phyloP scores from a whole-genome alignment of 2,797 vertebrate genomes.

The Leptatherina wallacei region DNA sequence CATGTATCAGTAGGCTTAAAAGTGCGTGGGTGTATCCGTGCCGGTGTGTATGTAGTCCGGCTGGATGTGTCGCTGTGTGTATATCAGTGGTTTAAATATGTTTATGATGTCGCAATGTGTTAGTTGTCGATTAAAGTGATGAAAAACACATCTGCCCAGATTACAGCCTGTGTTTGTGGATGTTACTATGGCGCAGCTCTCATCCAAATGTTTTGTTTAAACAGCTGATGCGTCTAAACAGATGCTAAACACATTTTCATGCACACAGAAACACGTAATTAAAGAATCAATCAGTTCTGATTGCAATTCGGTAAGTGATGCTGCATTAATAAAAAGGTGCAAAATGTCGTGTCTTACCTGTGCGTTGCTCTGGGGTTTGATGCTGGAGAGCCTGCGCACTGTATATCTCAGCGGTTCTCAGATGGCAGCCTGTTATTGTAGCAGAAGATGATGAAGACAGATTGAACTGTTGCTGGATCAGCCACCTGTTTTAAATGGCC shows the following conservation, averaged over 20 bases:
- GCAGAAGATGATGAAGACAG: conserved; percentile 58
- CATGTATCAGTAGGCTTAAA: conserved; percentile 67
- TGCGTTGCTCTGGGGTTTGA: conserved; percentile 70
- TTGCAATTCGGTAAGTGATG: conserved; percentile 10
- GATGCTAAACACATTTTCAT: conserved; percentile 31
- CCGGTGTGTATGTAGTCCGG: conserved; percentile 62
- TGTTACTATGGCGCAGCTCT: conserved; percentile 71
- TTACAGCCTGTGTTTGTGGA: conserved; percentile 17
- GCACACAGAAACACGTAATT: conserved; percentile 19
- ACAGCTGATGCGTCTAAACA: conserved; percentile 48
- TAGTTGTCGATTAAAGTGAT: conserved; percentile 32
- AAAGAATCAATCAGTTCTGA: conserved; percentile 7
- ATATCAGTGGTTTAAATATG: conserved; percentile 34
- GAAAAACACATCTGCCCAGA: conserved; percentile 12
- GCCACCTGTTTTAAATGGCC: conserved; percentile 49
- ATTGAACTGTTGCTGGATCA: conserved; percentile 56
- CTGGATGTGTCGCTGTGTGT: conserved; percentile 47
- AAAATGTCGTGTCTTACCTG: conserved; percentile 82
- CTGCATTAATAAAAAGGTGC: conserved; percentile 55
- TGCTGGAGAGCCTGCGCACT: conserved; percentile 80
- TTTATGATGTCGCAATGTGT: conserved; percentile 30
- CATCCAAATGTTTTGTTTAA: conserved; percentile 65
- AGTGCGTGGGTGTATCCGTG: conserved; percentile 79
- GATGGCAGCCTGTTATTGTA: conserved; percentile 70
- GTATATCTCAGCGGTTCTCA: conserved; percentile 53